Evolutionary conservation across 2,797 vertebrate genomes (phyloP).

Genomic region (Mus caroli): DNA sequence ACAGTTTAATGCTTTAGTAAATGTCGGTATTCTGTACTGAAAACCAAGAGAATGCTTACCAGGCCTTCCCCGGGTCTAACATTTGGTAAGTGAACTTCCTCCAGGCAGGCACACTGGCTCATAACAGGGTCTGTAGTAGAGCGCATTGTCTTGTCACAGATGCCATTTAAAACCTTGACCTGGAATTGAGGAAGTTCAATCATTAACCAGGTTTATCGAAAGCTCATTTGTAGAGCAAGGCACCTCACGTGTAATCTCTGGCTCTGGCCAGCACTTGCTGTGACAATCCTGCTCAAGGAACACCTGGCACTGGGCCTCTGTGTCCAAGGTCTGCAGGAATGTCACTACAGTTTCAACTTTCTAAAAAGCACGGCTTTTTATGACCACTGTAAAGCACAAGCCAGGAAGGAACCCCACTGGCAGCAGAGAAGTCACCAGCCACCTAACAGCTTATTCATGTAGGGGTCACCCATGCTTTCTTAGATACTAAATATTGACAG

Average conservation of each 20-base stretch:
- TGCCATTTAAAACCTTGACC: conserved; percentile 93
- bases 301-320: accelerated
- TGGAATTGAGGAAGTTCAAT: conserved; percentile 85
- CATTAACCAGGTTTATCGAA: conserved; percentile 54
- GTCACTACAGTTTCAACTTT: neutral
- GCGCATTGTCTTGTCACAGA: conserved; percentile 94
- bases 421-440: neutral
- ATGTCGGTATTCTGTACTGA: too few species aligned
- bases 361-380: neutral
- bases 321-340: neutral
- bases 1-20: neutral
- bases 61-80: conserved; percentile 95
- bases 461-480: neutral
- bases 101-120: conserved; percentile 92
- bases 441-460: neutral
- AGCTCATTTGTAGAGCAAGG: neutral
- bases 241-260: neutral
- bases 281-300: neutral
- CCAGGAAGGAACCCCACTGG: neutral
- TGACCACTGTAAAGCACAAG: neutral
- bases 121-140: conserved; percentile 91
- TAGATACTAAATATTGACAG: neutral
- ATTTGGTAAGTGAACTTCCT: conserved; percentile 94
- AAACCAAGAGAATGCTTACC: conserved; percentile 89
- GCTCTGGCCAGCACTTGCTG: neutral